Evolutionary conservation across 2,797 vertebrate genomes (phyloP).

Genomic region (Gambelia wislizenii): DNA sequence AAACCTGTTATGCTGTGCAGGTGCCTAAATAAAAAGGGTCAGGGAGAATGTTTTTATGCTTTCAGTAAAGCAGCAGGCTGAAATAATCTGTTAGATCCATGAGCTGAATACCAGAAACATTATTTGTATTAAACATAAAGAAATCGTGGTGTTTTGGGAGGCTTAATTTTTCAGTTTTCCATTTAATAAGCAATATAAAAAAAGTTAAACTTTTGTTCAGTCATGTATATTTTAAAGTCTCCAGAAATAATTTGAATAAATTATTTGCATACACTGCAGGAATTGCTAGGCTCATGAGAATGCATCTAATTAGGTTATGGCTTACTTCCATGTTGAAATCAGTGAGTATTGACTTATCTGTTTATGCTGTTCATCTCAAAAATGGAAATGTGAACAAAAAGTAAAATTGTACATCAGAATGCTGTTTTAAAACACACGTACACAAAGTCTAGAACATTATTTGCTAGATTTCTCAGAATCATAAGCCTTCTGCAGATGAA

Average conservation of each 20-base stretch:
- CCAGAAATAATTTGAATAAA: conserved; percentile 37
- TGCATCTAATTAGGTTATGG: conserved; percentile 20
- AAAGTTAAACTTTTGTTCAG: conserved; percentile 19
- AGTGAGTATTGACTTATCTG: conserved; percentile 18
- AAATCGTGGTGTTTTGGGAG: not conserved
- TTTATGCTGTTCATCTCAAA: conserved; percentile 4
- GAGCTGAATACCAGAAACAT: conserved; percentile 24
- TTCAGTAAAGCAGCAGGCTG: conserved; percentile 13
- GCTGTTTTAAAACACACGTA: not conserved
- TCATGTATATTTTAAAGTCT: conserved; percentile 43
- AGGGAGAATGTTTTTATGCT: not conserved
- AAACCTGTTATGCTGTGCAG: not conserved
- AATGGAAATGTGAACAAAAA: not conserved
- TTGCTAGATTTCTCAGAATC: not conserved
- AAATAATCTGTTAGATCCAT: conserved; percentile 26
- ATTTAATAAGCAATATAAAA: conserved; percentile 43
- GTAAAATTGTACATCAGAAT: not conserved
- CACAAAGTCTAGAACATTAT: not conserved
- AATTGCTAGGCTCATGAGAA: conserved; percentile 27
- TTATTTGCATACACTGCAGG: conserved; percentile 39
- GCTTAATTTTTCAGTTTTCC: conserved; percentile 10
- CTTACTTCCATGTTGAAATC: conserved; percentile 38
- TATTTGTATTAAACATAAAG: conserved; percentile 31
- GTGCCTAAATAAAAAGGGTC: rapidly evolving
- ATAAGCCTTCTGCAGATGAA: not conserved